These are phyloP conservation scores for Aricia agestis DNA, from an alignment of 1,140 invertebrate genomes.

Conservation along the genomic window DNA sequence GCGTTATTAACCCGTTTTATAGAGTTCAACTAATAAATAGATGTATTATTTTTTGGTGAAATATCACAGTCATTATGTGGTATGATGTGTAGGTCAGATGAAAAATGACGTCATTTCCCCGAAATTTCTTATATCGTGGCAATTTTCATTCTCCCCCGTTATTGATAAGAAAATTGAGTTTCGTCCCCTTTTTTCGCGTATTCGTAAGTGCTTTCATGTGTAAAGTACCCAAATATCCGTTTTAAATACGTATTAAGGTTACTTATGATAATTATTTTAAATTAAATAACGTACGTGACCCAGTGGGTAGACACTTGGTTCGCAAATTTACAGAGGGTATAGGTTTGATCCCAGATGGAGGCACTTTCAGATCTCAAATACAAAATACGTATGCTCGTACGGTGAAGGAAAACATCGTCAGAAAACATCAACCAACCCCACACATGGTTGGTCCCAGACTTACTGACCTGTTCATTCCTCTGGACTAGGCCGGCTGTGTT, in stretches of 20 bases:
- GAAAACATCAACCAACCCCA: no score
- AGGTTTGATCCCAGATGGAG: no score
- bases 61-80: constrained; percentile 39
- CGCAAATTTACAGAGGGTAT: no score
- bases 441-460: no score
- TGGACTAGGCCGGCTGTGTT: no score
- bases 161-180: constrained; percentile 17
- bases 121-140: constrained; percentile 26
- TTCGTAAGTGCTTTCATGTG: not conserved
- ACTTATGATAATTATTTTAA: no score
- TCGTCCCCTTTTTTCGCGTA: constrained; percentile 3
- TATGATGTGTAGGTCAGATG: constrained; percentile 44
- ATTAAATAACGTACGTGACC: no score
- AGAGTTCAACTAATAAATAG: not conserved
- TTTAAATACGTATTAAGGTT: not conserved
- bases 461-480: no score
- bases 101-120: constrained; percentile 33
- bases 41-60: constrained; percentile 2
- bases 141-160: constrained; percentile 13
- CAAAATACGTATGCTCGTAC: no score
- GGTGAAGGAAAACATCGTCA: no score
- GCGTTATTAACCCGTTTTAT: not conserved
- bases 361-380: no score
- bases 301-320: no score
- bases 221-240: not conserved